Base-by-base conservation (phyloP, 2,888 invertebrate species). In the Phymatocera aterrima region DNA sequence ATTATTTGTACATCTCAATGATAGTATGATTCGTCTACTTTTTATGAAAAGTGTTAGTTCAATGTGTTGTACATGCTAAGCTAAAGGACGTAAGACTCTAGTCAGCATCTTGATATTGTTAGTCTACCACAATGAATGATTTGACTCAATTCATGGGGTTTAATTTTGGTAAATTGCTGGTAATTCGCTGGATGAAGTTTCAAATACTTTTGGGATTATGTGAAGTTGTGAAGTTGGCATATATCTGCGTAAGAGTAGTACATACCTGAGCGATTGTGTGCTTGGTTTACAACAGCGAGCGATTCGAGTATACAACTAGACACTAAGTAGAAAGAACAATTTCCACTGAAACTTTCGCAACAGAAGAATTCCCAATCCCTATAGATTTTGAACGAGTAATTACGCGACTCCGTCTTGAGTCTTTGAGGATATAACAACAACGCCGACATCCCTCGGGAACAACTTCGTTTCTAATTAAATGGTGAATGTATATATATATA, bases 251-350 rank as follows among this genome's bases (percentile, higher is more conserved):
- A n/a, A n/a, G n/a, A n/a, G 15, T 15, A 5, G 68, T n/a, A 68
- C 24, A 28, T 68, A 43, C 46, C 68, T 24, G 5, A 8, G 28
- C 43, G 24, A 72, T 34, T 18, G 31, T 40, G 15, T 34, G 34
- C n/a, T 34, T 21, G 28, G 28, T n/a, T 51, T 21, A 8, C n/a
- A n/a, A 6, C 28, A 46, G 28, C 28, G 60, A 54, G 28, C 24
- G 57, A 46, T 46, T 34, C 51, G n/a, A 15, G 34, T 18, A n/a
- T n/a, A n/a, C n/a, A n/a, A 51, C 46, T 34, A 3, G 28, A 28
- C 31, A 24, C 68, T 40, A 68, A 68, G 68, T 68, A 46, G 24
- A 43, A 68, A 68, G 68, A 46, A 68, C 43, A 68, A 68, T 68
- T 51, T 34, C 10, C 10, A 34, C 34, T 24, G 21, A 72, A 72